Evolutionary conservation across 2,113 vertebrate species (phyloP), one percentile per base, ranked within the genome.

Genomic region (Toxotes jaculatrix): DNA sequence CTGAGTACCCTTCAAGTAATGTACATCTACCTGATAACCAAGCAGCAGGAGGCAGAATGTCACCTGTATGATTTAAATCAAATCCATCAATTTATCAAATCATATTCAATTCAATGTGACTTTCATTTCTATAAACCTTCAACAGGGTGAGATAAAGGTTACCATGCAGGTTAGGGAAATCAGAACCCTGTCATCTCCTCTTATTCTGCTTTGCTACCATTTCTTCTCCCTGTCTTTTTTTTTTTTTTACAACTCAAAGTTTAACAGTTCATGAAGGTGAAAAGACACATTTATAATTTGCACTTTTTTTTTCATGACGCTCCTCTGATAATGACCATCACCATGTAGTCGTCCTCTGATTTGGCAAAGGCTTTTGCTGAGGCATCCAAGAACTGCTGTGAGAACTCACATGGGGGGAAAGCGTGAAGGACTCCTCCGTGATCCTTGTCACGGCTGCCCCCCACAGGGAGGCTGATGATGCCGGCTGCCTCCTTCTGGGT

Each of bases 401-500:
- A 99, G 96, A 99, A 99, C 91, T 98, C 97, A 83, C 98, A 99
- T 23, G 98, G 98, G 0, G 98, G 98, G 66, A 99, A 99, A 83
- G 97, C 97, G 76, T 99, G 98, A 90, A 99, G 97, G 72, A 99
- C 97, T 88, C 98, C 98, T 77, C 95, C 95, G 94, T 97, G 96
- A 91, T 99, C 98, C 93, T 99, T 99, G 96, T 98, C 97, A 89
- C 97, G 97, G 91, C 95, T 91, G 72, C 97, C 96, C 87, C 97
- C 97, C 17, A 97, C 97, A 0, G 98, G 97, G 75, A 99, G 97
- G 94, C 98, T 98, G 95, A 99, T 98, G 87, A 99, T 98, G 74
- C 98, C 98, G 1, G 98, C 98, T 0, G 98, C 98, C 93, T 99
- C 97, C 95, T 99, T 99, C 96, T 99, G 98, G 95, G 98, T 99